These are phyloP conservation scores for Calameuta idolon DNA, from an alignment of 2,888 invertebrate genomes.

Conservation along the genomic window DNA sequence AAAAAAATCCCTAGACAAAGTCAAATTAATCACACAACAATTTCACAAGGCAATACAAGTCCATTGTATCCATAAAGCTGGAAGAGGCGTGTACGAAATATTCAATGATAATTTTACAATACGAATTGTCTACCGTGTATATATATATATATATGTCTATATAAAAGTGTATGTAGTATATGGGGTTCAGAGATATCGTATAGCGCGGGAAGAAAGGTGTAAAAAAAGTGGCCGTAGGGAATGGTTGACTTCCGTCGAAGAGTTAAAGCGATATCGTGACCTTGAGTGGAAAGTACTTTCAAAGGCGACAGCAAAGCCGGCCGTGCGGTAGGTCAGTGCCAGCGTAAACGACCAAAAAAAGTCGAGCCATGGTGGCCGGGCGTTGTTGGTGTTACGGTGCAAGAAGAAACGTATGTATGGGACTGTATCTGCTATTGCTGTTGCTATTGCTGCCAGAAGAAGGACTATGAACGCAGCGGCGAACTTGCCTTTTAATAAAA, in stretches of 20 bases:
- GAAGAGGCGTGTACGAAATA: background rate
- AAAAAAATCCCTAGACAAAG: background rate
- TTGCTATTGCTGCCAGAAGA: background rate
- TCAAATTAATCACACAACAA: background rate
- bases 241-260: background rate
- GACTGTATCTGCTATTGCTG: background rate
- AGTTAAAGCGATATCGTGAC: slow-evolving; percentile 10
- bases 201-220: background rate
- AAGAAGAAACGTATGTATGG: background rate
- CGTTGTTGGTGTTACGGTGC: background rate
- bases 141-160: background rate
- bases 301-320: background rate
- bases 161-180: background rate
- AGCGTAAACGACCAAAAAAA: background rate
- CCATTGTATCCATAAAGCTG: background rate
- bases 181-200: background rate
- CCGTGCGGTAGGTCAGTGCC: slow-evolving; percentile 8
- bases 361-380: background rate
- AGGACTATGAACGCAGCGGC: background rate
- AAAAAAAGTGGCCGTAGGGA: background rate
- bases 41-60: background rate
- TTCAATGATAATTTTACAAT: background rate
- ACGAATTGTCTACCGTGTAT: background rate
- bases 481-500: background rate
- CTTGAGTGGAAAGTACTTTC: slow-evolving; percentile 6